Base-by-base conservation (phyloP, 2,888 invertebrate genomes). In the Drosophila basisetae region DNA sequence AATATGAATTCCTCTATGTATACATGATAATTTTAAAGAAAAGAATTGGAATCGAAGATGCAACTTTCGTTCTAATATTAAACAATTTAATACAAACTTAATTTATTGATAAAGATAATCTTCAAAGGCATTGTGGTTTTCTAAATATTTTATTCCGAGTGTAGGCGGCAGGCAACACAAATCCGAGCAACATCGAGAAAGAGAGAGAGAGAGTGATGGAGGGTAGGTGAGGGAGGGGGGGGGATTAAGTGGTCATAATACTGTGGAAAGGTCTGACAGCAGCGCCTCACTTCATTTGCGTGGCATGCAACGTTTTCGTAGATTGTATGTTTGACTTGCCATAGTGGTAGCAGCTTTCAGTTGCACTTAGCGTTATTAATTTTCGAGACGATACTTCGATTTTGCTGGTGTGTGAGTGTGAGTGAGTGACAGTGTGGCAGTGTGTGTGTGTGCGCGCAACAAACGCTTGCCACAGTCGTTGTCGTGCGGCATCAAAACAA, bases 361-460 rank as follows among this genome's bases (percentile, higher is more conserved):
- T 50, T 73, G 83, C 85, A 87, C 85, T 85, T 83, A 80, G 72
- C 73, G 52, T 73, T 85, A 88, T 88, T 85, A 88, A 85, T 82
- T 85, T 75, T 47, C 61, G 35, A 73, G 69, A 68, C 69, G 70
- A 74, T 75, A 64, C 67, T 70, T 73, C 72, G 83, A 82, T 76
- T 79, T 75, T 41, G 56, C n/a, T 5, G 3, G 18, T 9, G 33
- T 53, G 33, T 54, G 35, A 35, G 35, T 30, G 47, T n/a, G 41
- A 4, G 6, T 39, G 30, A 16, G 5, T n/a, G 41, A 4, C n/a
- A 18, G 18, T 9, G 41, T 41, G n/a, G 18, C 13, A 13, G 5
- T 28, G 6, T 62, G 59, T 37, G 18, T 62, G 54, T 65, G 52
- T 60, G 62, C n/a, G 31, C 11, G n/a, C 35, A 30, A n/a, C 30